Base-by-base conservation (phyloP, 2,888 invertebrate genomes). In the Athalia circularis region DNA sequence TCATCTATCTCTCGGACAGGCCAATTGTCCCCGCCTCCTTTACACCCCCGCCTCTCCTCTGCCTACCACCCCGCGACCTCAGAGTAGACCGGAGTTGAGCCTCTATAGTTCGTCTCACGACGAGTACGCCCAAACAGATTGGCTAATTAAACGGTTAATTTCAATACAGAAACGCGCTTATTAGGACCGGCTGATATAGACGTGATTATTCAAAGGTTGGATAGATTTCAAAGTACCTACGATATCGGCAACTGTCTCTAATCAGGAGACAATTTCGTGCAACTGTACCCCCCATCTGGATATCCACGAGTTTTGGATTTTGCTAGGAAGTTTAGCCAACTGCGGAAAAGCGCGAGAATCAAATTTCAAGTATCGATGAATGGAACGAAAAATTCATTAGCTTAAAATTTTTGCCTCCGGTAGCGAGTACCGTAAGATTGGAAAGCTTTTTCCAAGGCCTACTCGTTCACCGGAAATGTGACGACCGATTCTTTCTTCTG, bases 21-120 rank as follows among this genome's bases (percentile, higher is more conserved):
- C 80, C 78, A 80, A 81, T 80, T 78, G 70, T 70, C 77, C 80
- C 67, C 54, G 84, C 61, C 74, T 74, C 74, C 74, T 74, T 74
- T 13, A 43, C 15, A 43, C 70, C 67, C 29, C 29, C 29, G 29
- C 2, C 67, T 50, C 67, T 67, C 9, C 67, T 50, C 11, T 52
- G 70, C 5, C 57, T 43, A 54, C 70, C 70, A 70, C 70, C 54
- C 70, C 57, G 54, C 11, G 70, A 9, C 45, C 45, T 29, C 29
- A 29, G 29, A 29, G 29, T 29, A 29, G 29, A 29, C 29, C 29
- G 29, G 29, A 29, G n/a, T 6, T 43, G 70, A 13, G 54, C 54
- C 70, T 54, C 54, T 70, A 70, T 70, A 70, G 54, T 57, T 52
- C 70, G 54, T 54, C 5, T 70, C 57, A 54, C 50, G 54, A 15